Evolutionary conservation across 2,113 vertebrate species (phyloP), one percentile per base, ranked within the genome.

Genomic region (Mola mola): DNA sequence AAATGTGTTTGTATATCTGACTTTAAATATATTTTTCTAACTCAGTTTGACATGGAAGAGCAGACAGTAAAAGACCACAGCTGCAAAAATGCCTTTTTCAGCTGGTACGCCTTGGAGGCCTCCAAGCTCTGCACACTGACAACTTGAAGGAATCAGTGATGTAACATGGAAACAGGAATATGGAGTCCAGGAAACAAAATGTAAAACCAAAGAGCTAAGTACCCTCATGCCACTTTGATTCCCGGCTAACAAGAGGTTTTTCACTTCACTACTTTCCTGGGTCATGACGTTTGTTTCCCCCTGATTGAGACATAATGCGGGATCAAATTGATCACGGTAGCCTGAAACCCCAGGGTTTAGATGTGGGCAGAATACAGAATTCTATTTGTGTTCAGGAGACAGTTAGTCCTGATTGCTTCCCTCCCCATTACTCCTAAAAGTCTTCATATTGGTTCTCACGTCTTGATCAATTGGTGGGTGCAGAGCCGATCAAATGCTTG

Each of bases 361-460:
- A 56, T 24, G 22, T 17, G 36, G 55, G 59, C 6, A 60, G 66
- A 70, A 62, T 59, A 60, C 36, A 51, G 61, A 67, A 58, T 69
- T 72, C 33, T 70, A 36, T 78, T 58, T 60, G 65, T 57, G 65
- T 28, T 76, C 33, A 43, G 37, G 47, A 49, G 68, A 53, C 55
- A 47, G 68, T 83, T 78, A 68, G 47, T 51, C 28, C 24, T 52
- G 68, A 81, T 77, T 72, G 40, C 67, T 67, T 65, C 70, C 47
- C 37, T 46, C 58, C 26, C 31, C 42, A 49, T 72, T 67, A 62
- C 64, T 37, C 63, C 40, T 59, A 25, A 31, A 66, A 66, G 33
- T 51, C 22, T 49, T 40, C 41, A 29, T 50, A 49, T 51, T 8
- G 16, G n/a, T 37, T 50, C 29, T 53, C 56, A 41, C 48, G 22